phyloP scores from a whole-genome alignment of 2,113 vertebrate species.

The Globicephala melas region DNA sequence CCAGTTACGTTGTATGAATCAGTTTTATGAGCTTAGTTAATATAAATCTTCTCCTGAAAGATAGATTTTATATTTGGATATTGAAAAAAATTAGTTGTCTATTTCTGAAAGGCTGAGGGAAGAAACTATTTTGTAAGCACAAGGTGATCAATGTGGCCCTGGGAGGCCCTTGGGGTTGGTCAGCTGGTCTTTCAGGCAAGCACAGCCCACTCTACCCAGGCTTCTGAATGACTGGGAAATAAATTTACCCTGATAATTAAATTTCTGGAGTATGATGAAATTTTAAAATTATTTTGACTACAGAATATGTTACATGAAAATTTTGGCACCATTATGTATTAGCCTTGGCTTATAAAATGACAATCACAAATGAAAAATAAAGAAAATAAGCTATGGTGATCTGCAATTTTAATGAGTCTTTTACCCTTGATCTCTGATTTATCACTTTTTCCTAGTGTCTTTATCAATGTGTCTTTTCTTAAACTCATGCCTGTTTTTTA shows the following conservation, averaged over 20 bases:
- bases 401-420: background rate
- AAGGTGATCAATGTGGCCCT: background rate
- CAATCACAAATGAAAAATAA: background rate
- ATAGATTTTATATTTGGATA: background rate
- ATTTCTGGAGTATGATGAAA: background rate
- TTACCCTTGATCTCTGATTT: background rate
- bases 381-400: background rate
- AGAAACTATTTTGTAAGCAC: background rate
- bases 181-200: background rate
- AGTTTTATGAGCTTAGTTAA: background rate
- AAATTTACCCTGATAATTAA: background rate
- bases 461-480: background rate
- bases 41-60: background rate
- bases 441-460: background rate
- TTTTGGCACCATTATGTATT: background rate
- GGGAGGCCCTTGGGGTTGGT: fast-evolving
- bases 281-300: background rate
- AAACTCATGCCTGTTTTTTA: background rate
- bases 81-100: background rate
- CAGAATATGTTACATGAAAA: background rate
- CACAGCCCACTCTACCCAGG: background rate
- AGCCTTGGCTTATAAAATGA: background rate
- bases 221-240: background rate
- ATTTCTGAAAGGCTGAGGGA: background rate
- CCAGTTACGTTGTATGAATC: background rate